Evolutionary conservation across 2,888 invertebrate genomes (phyloP), one percentile per base, ranked within the genome.

Genomic region (Tenthredo livida): DNA sequence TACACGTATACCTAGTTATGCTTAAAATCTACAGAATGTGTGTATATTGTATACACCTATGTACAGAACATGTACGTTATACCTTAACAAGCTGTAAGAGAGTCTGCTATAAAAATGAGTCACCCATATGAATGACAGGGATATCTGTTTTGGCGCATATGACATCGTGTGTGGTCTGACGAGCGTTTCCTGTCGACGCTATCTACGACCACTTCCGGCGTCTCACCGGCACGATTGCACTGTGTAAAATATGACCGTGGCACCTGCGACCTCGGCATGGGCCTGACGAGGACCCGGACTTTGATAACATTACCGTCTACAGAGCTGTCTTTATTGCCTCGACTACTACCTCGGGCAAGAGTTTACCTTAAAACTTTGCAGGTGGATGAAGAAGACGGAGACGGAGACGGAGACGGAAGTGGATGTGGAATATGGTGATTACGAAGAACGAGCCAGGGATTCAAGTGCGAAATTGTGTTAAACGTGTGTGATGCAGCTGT

Each of bases 141-240:
- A 73, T 67, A 70, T 33, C 67, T 83, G 83, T 83, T 83, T 83
- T 70, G 83, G 67, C 83, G 83, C 17, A 67, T 67, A 67, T 70
- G 73, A 84, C 85, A 84, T 85, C 87, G 87, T 88, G 87, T 88
- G 87, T 88, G 88, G 87, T 89, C 89, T 87, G 88, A 87, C 88
- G 87, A 83, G 86, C 87, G 88, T 88, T 90, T 90, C 90, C 88
- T 88, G 88, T 86, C 86, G 84, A 87, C 88, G 84, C 89, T 91
- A 91, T 92, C 90, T 89, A 86, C 87, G 86, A 87, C 87, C 88
- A 89, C 89, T 92, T 92, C 92, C 92, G 92, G 90, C 89, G 88
- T 89, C 89, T 89, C 86, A 88, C 88, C 89, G 90, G 87, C 90
- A 90, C 91, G 91, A 91, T 91, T 92, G 88, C 90, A 88, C 87